Evolutionary conservation across 2,113 vertebrate species (phyloP).

Genomic region (Entomyzon cyanotis): DNA sequence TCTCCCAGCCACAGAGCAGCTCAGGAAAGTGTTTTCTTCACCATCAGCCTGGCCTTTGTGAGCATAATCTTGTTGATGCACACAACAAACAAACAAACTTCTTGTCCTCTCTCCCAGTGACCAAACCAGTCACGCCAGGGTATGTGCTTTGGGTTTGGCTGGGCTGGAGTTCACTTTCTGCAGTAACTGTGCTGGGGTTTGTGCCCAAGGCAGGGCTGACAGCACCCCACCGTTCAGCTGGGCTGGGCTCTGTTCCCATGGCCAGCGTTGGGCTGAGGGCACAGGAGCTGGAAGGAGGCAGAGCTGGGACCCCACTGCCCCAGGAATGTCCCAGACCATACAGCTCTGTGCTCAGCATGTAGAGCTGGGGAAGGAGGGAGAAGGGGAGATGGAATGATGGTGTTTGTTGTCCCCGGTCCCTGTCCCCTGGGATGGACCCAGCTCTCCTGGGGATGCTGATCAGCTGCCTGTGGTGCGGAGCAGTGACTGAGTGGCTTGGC

Average conservation of each 20-base stretch:
- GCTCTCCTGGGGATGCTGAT: neutral
- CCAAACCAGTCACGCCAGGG: neutral
- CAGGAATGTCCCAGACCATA: neutral
- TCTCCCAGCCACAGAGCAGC: neutral
- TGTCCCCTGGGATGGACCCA: fast-evolving
- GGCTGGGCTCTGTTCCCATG: neutral
- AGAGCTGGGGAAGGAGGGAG: neutral
- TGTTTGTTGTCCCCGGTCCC: neutral
- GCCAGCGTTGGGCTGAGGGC: neutral
- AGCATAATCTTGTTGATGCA: neutral
- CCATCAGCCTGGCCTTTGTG: neutral
- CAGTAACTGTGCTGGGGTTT: neutral
- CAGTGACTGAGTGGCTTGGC: neutral
- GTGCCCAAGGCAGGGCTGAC: neutral
- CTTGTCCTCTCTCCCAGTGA: neutral
- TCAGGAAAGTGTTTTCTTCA: neutral
- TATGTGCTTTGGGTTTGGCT: too few species aligned
- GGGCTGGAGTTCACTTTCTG: neutral
- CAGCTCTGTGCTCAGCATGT: fast-evolving
- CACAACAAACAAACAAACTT: neutral
- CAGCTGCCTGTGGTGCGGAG: too few species aligned
- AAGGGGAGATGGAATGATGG: neutral
- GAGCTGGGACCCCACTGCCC: neutral
- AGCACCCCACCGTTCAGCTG: neutral
- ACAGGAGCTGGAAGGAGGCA: neutral